Evolutionary conservation across 1,140 invertebrate species (phyloP).

Genomic region (Zaprionus gabonicus): DNA sequence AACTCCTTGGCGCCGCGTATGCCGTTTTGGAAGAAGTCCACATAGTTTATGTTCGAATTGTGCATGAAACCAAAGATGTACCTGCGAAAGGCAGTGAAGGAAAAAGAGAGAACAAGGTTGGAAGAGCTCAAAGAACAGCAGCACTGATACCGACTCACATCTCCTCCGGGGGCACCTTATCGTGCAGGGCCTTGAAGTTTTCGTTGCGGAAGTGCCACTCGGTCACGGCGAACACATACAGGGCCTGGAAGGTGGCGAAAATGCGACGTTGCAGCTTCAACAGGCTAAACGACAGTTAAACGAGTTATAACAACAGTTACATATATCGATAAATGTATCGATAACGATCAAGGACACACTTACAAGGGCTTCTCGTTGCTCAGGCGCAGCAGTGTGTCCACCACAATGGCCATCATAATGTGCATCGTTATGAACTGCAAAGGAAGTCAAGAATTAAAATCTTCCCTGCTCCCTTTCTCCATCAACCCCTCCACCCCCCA

Average conservation of each 20-base stretch:
- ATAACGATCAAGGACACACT: conserved; percentile 76
- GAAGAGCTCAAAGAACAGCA: not conserved
- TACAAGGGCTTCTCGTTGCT: conserved; percentile 90
- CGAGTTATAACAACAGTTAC: too few species aligned
- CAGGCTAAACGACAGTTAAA: conserved; percentile 85
- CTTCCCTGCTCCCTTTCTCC: not conserved
- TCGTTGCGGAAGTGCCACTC: conserved; percentile 93
- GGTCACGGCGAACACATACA: conserved; percentile 92
- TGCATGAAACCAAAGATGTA: conserved; percentile 73
- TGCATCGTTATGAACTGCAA: conserved; percentile 74
- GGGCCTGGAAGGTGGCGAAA: conserved; percentile 89
- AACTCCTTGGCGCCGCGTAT: conserved; percentile 86
- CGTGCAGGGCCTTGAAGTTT: conserved; percentile 88
- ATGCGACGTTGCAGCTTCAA: conserved; percentile 92
- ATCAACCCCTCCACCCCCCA: too few species aligned
- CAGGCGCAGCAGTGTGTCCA: conserved; percentile 81
- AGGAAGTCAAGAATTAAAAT: not conserved
- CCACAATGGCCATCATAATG: conserved; percentile 71
- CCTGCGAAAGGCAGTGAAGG: conserved; percentile 37
- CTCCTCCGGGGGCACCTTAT: conserved; percentile 87
- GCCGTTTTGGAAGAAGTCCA: conserved; percentile 85
- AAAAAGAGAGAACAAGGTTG: conserved; percentile 8
- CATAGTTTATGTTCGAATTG: conserved; percentile 84
- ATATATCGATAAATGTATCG: not conserved
- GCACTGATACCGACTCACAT: conserved; percentile 62